These are phyloP conservation scores for Sebastes nivosus DNA, from an alignment of 2,797 vertebrate genomes.

Conservation along the genomic window DNA sequence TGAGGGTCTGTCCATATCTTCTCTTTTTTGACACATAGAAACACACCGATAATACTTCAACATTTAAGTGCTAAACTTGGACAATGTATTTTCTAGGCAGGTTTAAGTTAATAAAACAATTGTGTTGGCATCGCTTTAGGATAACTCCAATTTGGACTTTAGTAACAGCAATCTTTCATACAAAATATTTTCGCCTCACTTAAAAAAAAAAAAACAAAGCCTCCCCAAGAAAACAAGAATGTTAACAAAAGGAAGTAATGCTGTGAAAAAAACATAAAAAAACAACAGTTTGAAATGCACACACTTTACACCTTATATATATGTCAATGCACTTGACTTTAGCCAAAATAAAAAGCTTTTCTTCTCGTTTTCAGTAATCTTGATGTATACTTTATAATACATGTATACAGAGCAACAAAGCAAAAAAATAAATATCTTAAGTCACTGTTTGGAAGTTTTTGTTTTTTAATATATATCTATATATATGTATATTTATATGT, in stretches of 20 bases:
- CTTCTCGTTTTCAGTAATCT: conserved; percentile 69
- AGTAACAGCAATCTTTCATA: conserved; percentile 58
- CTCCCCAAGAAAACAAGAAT: conserved; percentile 61
- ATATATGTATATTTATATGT: conserved; percentile 83
- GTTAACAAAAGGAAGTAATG: conserved; percentile 68
- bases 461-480: conserved; percentile 67
- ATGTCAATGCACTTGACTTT: conserved; percentile 74
- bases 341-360: conserved; percentile 77
- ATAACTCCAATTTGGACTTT: conserved; percentile 59
- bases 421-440: conserved; percentile 94
- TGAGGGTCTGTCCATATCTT: background rate
- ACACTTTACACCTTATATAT: conserved; percentile 83
- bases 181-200: conserved; percentile 49
- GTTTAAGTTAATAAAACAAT: conserved; percentile 56
- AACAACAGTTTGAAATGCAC: conserved; percentile 78
- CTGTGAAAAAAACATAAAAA: conserved; percentile 71
- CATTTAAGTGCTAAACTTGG: conserved; percentile 75
- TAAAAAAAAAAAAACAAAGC: conserved; percentile 15
- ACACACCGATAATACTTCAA: conserved; percentile 54
- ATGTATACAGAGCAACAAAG: conserved; percentile 86
- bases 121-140: conserved; percentile 40
- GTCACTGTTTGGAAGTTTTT: conserved; percentile 81
- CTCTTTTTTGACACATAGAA: conserved; percentile 16
- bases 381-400: conserved; percentile 83
- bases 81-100: conserved; percentile 52